Percentiles rank a stretch among this genome's conserved stretches.
Conservation (phyloP, 1,140 invertebrate species). For the Drosophila ficusphila region DNA sequence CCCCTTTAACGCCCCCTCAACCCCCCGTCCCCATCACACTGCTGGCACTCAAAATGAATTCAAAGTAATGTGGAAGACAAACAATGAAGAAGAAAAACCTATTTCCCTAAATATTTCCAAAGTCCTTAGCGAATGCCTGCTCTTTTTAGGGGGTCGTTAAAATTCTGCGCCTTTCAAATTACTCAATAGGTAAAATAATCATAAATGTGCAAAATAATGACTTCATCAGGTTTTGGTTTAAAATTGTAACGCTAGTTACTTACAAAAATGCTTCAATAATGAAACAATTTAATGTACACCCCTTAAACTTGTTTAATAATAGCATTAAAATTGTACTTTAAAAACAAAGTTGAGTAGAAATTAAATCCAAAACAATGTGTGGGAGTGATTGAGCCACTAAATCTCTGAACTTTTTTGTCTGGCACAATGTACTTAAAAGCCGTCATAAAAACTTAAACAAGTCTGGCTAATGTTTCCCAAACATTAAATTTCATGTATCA, state of each 20-base stretch:
- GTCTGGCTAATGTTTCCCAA: neutral
- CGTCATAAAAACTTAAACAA: neutral
- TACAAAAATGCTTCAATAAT: too few species aligned
- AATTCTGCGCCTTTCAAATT: slow-evolving; percentile 3
- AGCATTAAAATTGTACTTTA: too few species aligned
- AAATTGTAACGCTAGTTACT: neutral
- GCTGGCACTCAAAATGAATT: slow-evolving; percentile 32
- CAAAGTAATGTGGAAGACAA: slow-evolving; percentile 37
- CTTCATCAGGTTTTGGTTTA: neutral
- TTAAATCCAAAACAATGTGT: too few species aligned
- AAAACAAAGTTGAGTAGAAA: too few species aligned
- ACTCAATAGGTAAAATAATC: neutral
- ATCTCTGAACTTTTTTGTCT: too few species aligned
- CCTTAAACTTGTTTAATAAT: neutral
- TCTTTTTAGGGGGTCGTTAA: neutral
- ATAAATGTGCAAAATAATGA: neutral
- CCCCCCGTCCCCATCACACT: neutral
- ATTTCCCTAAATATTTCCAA: slow-evolving; percentile 60
- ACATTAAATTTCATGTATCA: slow-evolving; percentile 10
- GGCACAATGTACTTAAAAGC: too few species aligned
- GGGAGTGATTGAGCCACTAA: too few species aligned
- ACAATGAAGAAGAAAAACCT: slow-evolving; percentile 49
- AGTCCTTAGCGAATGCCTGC: neutral
- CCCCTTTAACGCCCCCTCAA: slow-evolving; percentile 11
- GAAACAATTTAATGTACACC: neutral